phyloP scores from a whole-genome alignment of 2,113 vertebrate species.

The Melanerpes aurifrons region DNA sequence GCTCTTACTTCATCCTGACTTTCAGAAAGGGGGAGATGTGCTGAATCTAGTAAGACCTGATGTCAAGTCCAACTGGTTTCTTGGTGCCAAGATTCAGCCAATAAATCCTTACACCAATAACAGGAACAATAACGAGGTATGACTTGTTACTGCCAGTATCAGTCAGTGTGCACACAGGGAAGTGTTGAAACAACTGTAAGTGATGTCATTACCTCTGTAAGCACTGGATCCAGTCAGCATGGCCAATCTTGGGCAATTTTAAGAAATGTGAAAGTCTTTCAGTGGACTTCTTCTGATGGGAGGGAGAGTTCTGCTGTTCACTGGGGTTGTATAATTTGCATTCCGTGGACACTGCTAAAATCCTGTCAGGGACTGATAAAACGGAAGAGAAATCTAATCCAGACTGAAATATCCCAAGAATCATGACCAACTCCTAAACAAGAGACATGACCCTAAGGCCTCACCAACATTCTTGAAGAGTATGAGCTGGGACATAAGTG shows the following conservation, averaged over 20 bases:
- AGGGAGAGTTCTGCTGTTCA: neutral
- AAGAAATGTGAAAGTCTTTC: neutral
- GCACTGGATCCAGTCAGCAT: neutral
- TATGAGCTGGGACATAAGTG: neutral
- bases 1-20: neutral
- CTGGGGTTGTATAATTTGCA: neutral
- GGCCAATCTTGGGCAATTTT: neutral
- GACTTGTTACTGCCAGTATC: neutral
- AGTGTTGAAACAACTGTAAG: neutral
- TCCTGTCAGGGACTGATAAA: neutral
- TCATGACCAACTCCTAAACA: neutral
- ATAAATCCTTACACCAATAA: neutral
- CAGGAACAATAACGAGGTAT: neutral
- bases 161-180: neutral
- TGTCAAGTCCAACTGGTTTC: neutral
- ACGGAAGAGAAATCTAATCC: neutral
- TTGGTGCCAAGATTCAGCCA: neutral
- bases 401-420: neutral
- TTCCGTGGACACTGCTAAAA: neutral
- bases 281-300: neutral
- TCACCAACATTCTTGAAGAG: neutral
- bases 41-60: neutral
- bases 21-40: neutral
- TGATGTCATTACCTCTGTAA: neutral
- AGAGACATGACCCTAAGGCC: neutral